Evolutionary conservation across 1,140 invertebrate species (phyloP).

Genomic region (Cyrtorhinus lividipennis): DNA sequence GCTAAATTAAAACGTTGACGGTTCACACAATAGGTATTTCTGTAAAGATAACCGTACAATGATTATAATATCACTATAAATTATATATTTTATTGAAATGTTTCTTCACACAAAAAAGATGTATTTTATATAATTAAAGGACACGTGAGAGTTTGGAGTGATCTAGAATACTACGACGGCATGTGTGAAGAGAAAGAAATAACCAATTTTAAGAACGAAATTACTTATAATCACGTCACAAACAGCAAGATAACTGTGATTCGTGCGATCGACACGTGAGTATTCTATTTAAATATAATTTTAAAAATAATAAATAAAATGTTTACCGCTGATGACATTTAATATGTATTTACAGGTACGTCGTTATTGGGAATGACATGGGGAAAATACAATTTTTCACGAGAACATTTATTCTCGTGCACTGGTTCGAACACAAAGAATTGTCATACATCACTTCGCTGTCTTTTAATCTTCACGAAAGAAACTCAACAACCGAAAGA

Average conservation of each 20-base stretch:
- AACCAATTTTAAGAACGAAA: conserved; percentile 4
- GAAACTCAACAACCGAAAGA: neutral
- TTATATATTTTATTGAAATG: too few relatives aligned
- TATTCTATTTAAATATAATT: neutral
- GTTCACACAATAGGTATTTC: too few relatives aligned
- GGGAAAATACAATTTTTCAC: conserved; percentile 11
- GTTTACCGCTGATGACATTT: too few relatives aligned
- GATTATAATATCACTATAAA: too few relatives aligned
- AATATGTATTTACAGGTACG: neutral
- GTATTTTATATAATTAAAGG: too few relatives aligned
- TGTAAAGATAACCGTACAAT: too few relatives aligned
- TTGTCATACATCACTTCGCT: neutral
- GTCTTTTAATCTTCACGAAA: neutral
- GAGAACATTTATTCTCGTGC: neutral
- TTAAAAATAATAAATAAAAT: too few relatives aligned
- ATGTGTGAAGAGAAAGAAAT: neutral
- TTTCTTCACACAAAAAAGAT: too few relatives aligned
- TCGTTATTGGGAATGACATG: neutral
- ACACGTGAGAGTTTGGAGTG: conserved; percentile 5
- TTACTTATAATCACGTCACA: neutral
- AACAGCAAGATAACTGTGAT: conserved; percentile 1
- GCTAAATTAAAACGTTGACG: too few relatives aligned
- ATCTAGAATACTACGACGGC: conserved; percentile 5
- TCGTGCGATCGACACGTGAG: neutral
- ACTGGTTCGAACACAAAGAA: conserved; percentile 10